phyloP scores from a whole-genome alignment of 2,888 invertebrate genomes.

The Parelbella ahira region DNA sequence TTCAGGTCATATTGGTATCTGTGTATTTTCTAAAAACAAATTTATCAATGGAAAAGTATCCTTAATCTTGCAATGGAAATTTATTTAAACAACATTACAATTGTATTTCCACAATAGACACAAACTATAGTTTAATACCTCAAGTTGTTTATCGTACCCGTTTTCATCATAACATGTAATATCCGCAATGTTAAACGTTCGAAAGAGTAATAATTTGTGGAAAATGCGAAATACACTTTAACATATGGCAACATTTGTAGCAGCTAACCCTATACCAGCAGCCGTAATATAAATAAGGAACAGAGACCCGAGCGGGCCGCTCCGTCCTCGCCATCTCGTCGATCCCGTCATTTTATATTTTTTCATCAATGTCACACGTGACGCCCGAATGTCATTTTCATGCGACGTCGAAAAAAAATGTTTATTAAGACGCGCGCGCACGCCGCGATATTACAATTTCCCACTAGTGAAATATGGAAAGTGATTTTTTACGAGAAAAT shows the following conservation, averaged over 20 bases:
- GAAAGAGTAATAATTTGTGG: no score
- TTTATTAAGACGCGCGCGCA: conserved; percentile 71
- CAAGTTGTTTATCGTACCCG: no score
- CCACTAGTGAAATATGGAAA: conserved; percentile 79
- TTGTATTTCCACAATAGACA: no score
- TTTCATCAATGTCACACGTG: conserved; percentile 81
- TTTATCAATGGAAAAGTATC: no score
- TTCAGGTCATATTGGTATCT: no score
- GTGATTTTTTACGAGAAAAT: conserved; percentile 78
- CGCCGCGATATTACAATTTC: conserved; percentile 75
- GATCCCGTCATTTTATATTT: conserved; percentile 77
- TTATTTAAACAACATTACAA: no score
- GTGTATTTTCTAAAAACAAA: no score
- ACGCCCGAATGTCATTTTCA: conserved; percentile 79
- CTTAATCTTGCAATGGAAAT: no score
- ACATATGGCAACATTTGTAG: neutral
- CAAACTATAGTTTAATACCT: no score
- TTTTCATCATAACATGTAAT: no score
- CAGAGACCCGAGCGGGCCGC: conserved; percentile 2
- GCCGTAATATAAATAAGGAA: conserved; percentile 7
- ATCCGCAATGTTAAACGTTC: no score
- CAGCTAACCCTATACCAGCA: conserved; percentile 7
- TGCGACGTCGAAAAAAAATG: conserved; percentile 69
- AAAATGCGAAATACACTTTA: no score
- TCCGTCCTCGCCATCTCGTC: conserved; percentile 37